Evolutionary conservation across 2,888 invertebrate species (phyloP).

Genomic region (Shargacucullia verbasci): DNA sequence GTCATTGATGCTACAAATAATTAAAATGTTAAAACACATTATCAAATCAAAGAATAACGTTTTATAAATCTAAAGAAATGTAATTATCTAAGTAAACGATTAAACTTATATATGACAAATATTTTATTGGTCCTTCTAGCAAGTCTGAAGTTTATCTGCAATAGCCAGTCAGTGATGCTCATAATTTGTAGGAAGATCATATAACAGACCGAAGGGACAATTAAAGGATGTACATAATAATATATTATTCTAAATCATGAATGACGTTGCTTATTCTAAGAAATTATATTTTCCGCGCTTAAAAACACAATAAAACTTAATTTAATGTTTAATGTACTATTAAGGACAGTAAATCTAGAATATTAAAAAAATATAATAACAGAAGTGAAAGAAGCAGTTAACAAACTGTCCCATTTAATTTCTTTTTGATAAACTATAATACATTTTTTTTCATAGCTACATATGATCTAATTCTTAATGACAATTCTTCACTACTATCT

Average conservation of each 20-base stretch:
- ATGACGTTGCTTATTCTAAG: constrained; percentile 33
- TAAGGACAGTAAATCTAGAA: background rate
- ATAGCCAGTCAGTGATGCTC: constrained; percentile 21
- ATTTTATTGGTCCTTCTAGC: constrained; percentile 38
- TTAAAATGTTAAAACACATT: too few species aligned
- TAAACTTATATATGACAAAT: constrained; percentile 35
- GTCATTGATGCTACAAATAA: too few species aligned
- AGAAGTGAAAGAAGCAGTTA: background rate
- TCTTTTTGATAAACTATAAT: too few species aligned
- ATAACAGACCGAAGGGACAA: constrained; percentile 40
- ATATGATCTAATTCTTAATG: constrained; percentile 10
- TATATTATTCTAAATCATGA: constrained; percentile 46
- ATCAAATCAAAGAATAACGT: too few species aligned
- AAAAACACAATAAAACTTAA: constrained; percentile 28
- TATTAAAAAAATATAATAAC: background rate
- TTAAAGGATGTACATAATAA: constrained; percentile 43
- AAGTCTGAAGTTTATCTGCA: constrained; percentile 35
- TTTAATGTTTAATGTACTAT: constrained; percentile 10
- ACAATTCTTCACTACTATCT: constrained; percentile 10
- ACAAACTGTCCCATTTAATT: too few species aligned
- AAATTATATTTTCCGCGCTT: constrained; percentile 40
- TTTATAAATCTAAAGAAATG: too few species aligned
- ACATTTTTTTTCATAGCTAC: background rate
- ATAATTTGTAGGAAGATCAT: constrained; percentile 42
- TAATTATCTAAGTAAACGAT: constrained; percentile 21